Evolutionary conservation across 2,888 invertebrate genomes (phyloP).

Genomic region (Oscheius myriophilus): DNA sequence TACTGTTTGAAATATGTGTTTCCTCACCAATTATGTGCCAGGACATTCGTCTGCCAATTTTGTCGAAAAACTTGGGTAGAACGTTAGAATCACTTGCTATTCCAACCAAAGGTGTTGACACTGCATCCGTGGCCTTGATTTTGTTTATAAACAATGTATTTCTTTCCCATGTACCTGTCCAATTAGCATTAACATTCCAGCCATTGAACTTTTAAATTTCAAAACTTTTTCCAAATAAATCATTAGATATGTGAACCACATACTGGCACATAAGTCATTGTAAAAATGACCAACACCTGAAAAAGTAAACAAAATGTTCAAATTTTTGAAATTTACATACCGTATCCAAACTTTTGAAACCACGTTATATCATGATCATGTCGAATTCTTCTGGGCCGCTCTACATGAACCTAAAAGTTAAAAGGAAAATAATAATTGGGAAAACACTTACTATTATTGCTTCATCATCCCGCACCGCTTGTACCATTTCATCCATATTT

Average conservation of each 20-base stretch:
- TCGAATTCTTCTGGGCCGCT: background rate
- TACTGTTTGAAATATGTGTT: slow-evolving; percentile 34
- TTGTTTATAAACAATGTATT: slow-evolving; percentile 35
- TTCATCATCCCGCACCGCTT: too few relatives aligned
- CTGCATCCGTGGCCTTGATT: slow-evolving; percentile 79
- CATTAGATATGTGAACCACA: slow-evolving; percentile 92
- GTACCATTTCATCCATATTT: too few relatives aligned
- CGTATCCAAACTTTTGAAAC: slow-evolving; percentile 29
- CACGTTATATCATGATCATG: slow-evolving; percentile 40
- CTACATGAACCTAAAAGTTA: too few relatives aligned
- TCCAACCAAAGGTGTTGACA: slow-evolving; percentile 88
- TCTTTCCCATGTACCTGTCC: slow-evolving; percentile 75
- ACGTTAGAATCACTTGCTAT: slow-evolving; percentile 80
- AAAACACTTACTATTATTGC: too few relatives aligned
- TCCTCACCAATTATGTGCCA: slow-evolving; percentile 87
- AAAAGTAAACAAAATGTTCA: slow-evolving; percentile 16
- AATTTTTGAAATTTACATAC: slow-evolving; percentile 25
- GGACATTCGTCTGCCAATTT: slow-evolving; percentile 84
- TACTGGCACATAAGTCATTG: slow-evolving; percentile 89
- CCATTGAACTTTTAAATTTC: slow-evolving; percentile 52
- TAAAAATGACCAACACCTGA: slow-evolving; percentile 84
- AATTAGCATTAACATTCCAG: slow-evolving; percentile 80
- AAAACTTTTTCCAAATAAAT: slow-evolving; percentile 80
- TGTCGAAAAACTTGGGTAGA: slow-evolving; percentile 76
- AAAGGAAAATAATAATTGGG: too few relatives aligned